Conservation (phyloP, 2,888 invertebrate species). For the Andrena flavipes region DNA sequence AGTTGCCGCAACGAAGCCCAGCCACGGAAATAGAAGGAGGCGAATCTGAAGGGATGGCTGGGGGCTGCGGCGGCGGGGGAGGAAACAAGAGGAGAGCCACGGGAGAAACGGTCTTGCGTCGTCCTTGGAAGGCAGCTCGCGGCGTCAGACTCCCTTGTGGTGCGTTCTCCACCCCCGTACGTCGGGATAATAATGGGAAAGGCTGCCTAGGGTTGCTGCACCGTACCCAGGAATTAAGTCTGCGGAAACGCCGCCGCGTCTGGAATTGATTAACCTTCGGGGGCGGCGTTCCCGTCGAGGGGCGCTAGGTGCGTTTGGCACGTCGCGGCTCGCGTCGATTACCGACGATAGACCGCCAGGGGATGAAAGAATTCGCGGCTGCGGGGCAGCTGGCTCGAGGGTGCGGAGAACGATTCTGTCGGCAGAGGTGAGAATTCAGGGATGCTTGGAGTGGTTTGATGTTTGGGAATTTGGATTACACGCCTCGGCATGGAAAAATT, state of each 20-base stretch:
- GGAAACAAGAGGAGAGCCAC: constrained; percentile 31
- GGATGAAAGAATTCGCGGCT: constrained; percentile 12
- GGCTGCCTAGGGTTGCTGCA: constrained; percentile 60
- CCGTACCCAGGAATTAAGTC: constrained; percentile 65
- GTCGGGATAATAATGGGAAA: constrained; percentile 73
- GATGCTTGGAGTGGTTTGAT: too few species aligned
- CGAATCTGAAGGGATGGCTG: constrained; percentile 19
- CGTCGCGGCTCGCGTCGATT: constrained; percentile 29
- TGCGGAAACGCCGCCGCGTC: constrained; percentile 68
- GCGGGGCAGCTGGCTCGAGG: neutral
- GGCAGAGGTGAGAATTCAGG: too few species aligned
- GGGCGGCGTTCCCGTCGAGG: constrained; percentile 1
- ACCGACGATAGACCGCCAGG: neutral
- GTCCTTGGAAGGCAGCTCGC: constrained; percentile 67
- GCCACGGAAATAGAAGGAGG: constrained; percentile 59
- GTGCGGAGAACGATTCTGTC: neutral
- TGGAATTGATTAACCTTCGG: constrained; percentile 66
- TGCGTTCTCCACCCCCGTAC: constrained; percentile 62
- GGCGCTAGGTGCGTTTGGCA: constrained; percentile 29
- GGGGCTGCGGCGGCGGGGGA: neutral
- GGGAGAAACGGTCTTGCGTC: constrained; percentile 56
- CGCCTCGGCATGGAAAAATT: too few species aligned
- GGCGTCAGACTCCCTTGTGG: constrained; percentile 73
- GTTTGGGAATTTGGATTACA: too few species aligned
- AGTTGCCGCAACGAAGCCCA: constrained; percentile 73